Evolutionary conservation across 2,888 invertebrate species (phyloP), one percentile per base, ranked within the genome.

Genomic region (Idaea dimidiata): DNA sequence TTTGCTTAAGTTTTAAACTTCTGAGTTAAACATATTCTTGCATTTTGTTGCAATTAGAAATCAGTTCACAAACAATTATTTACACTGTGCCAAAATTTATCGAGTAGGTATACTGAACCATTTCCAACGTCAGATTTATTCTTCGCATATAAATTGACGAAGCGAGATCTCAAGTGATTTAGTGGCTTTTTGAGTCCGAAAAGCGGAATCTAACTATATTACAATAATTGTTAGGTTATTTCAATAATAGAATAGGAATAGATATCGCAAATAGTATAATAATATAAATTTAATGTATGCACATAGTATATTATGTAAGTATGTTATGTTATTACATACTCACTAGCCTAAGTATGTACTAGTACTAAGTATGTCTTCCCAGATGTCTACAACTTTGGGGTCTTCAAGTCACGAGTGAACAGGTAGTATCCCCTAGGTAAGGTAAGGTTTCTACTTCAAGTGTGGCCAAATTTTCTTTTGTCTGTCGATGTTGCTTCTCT

Each of bases 131-230:
- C 72, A 81, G 84, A 87, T 87, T 86, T 86, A 87, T 86, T 81
- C 81, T 78, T 76, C 78, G 74, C 79, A 78, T 81, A 83, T 84
- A 84, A 86, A 87, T 87, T 84, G 86, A 86, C 80, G 83, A 84
- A 84, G 82, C 84, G 80, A 84, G 75, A 76, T 78, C 73, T 72
- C 78, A 73, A 81, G 80, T 81, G 84, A 86, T 84, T 84, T 81
- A 81, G 75, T 77, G 65, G 69, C 63, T 62, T 68, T 68, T 59
- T 66, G 43, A 43, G 58, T 66, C 62, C 63, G 62, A 59, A 62
- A 59, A 62, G 63, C 61, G 60, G 62, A 62, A 68, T 66, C 64
- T 58, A 14, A 17, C 18, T 18, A 14, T 18, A 6, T 56, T 7
- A 56, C 18, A 56, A 17, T 56, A 56, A 17, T 56, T 56, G 17